phyloP scores from a whole-genome alignment of 2,113 vertebrate species.

The Lucifuga dentata region DNA sequence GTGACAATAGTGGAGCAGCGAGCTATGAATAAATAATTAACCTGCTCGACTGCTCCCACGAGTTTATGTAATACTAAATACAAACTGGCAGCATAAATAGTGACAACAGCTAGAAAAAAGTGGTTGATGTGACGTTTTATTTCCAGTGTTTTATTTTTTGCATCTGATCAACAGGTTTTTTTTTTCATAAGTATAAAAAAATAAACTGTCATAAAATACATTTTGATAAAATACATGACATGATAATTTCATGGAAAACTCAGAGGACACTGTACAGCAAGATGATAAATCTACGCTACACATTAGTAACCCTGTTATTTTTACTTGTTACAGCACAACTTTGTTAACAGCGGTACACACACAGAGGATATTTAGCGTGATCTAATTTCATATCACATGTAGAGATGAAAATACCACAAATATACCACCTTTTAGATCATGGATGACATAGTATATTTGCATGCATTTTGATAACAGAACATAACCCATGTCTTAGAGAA shows the following conservation, averaged over 20 bases:
- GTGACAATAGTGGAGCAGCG: slow-evolving; percentile 54
- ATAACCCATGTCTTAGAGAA: slow-evolving; percentile 80
- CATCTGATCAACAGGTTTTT: slow-evolving; percentile 79
- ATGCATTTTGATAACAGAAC: slow-evolving; percentile 90
- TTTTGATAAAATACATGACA: slow-evolving; percentile 91
- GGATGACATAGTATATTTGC: slow-evolving; percentile 83
- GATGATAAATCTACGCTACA: slow-evolving; percentile 68
- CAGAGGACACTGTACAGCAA: slow-evolving; percentile 64
- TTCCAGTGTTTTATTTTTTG: slow-evolving; percentile 74
- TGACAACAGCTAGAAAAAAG: slow-evolving; percentile 2
- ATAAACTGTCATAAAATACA: slow-evolving; percentile 95
- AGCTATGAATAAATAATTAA: slow-evolving; percentile 71
- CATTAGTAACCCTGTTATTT: slow-evolving; percentile 64
- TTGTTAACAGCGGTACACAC: slow-evolving; percentile 60
- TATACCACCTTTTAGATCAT: slow-evolving; percentile 50
- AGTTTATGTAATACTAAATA: slow-evolving; percentile 45
- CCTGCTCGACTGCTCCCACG: slow-evolving; percentile 55
- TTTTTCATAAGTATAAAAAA: slow-evolving; percentile 90
- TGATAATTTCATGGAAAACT: slow-evolving; percentile 91
- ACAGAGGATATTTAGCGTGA: slow-evolving; percentile 44
- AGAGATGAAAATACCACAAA: slow-evolving; percentile 74
- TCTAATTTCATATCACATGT: slow-evolving; percentile 85
- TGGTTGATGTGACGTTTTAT: slow-evolving; percentile 53
- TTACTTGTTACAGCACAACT: slow-evolving; percentile 65
- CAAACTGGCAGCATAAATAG: slow-evolving; percentile 37